A percentile compares a stretch with the other conserved stretches of the same genome.
These are phyloP conservation scores for Erpetoichthys calabaricus DNA, from an alignment of 2,797 vertebrate species.

Conservation along the genomic window DNA sequence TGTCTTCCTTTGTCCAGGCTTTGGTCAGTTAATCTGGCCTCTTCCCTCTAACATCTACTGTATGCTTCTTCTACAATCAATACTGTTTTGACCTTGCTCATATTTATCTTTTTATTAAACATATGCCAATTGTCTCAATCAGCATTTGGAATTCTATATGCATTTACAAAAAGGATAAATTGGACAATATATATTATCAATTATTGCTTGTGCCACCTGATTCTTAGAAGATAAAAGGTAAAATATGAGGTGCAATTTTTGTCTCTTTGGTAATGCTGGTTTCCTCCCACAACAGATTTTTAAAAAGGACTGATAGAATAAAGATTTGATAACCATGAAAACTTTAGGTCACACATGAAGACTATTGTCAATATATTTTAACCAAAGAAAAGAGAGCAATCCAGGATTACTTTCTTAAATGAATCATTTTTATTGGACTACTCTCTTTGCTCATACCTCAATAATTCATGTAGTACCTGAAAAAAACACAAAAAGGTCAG, in stretches of 20 bases:
- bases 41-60: no score
- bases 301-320: slow-evolving; percentile 47
- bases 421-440: slow-evolving; percentile 41
- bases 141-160: no score
- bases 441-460: slow-evolving; percentile 69
- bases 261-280: slow-evolving; percentile 44
- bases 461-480: slow-evolving; percentile 66
- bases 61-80: no score
- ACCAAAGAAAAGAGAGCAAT: slow-evolving; percentile 78
- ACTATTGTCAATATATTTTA: slow-evolving; percentile 66
- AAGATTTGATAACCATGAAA: slow-evolving; percentile 47
- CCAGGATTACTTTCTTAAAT: slow-evolving; percentile 30
- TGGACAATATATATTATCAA: slow-evolving; percentile 26
- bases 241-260: slow-evolving; percentile 26
- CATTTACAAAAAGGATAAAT: no score
- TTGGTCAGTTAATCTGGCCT: no score
- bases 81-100: no score
- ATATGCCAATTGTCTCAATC: no score
- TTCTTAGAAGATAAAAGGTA: slow-evolving; percentile 19
- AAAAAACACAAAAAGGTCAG: slow-evolving; percentile 56
- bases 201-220: slow-evolving; percentile 46
- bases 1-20: no score
- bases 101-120: no score
- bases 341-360: slow-evolving; percentile 51
- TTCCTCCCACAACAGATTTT: slow-evolving; percentile 48